Evolutionary conservation across 1,140 invertebrate species (phyloP).

Genomic region (Dysdera silvatica): DNA sequence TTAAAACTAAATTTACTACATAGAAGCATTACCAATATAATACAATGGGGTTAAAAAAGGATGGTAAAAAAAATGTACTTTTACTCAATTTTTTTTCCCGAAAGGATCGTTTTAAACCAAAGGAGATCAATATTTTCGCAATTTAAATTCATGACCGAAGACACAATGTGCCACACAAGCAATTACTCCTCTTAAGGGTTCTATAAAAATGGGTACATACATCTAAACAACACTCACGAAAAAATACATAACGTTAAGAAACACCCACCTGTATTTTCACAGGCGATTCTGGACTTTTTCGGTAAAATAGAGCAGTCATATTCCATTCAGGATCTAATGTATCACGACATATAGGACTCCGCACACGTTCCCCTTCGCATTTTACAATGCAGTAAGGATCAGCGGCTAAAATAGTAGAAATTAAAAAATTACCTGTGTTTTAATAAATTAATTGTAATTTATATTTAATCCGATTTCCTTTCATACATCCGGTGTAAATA

Average conservation of each 20-base stretch:
- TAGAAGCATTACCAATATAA: too few relatives aligned
- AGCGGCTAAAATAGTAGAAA: constrained; percentile 37
- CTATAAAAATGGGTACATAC: too few relatives aligned
- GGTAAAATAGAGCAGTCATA: constrained; percentile 49
- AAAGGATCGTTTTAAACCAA: too few relatives aligned
- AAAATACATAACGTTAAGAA: neutral
- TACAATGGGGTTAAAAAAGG: too few relatives aligned
- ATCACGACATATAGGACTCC: constrained; percentile 44
- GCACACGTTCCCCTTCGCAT: constrained; percentile 50
- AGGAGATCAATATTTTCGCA: neutral
- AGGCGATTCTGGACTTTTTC: constrained; percentile 44
- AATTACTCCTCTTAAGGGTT: neutral
- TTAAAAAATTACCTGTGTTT: neutral
- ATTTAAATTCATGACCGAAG: neutral
- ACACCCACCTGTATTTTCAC: constrained; percentile 42
- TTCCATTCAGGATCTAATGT: constrained; percentile 50
- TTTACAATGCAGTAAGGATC: constrained; percentile 52
- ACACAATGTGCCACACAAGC: neutral
- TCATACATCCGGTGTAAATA: too few relatives aligned
- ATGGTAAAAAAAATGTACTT: too few relatives aligned
- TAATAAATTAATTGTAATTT: too few relatives aligned
- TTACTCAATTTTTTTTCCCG: too few relatives aligned
- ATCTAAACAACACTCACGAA: too few relatives aligned
- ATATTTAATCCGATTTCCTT: too few relatives aligned
- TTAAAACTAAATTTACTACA: too few relatives aligned